These are phyloP conservation scores for Synanceia verrucosa DNA, from an alignment of 2,797 vertebrate species.

Conservation along the genomic window DNA sequence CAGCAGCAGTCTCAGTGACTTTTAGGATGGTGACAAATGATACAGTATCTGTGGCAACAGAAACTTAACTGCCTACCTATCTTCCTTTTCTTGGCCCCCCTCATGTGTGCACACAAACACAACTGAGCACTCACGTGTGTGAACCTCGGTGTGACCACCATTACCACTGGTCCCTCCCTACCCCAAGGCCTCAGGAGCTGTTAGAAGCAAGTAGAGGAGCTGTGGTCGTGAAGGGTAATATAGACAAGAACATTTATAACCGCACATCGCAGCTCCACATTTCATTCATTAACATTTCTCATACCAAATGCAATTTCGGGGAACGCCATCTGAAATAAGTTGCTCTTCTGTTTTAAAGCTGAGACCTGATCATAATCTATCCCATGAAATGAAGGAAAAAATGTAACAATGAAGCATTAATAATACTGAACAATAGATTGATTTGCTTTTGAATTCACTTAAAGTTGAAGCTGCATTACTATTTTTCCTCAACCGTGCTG, in stretches of 20 bases:
- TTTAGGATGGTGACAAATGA: slow-evolving; percentile 74
- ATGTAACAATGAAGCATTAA: not conserved
- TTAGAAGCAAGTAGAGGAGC: slow-evolving; percentile 5
- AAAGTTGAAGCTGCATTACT: not conserved
- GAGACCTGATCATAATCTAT: not conserved
- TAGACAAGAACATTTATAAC: slow-evolving; percentile 10
- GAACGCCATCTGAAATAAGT: not conserved
- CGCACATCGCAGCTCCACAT: not conserved
- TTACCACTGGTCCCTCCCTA: slow-evolving; percentile 54
- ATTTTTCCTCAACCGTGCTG: not conserved
- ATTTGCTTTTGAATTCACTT: not conserved
- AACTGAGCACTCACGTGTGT: slow-evolving; percentile 29
- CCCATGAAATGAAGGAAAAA: not conserved
- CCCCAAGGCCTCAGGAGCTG: not conserved
- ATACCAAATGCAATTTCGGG: not conserved
- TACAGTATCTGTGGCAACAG: slow-evolving; percentile 69
- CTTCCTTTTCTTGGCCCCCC: slow-evolving; percentile 17
- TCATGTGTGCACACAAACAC: slow-evolving; percentile 39
- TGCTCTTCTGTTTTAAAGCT: not conserved
- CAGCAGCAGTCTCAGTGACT: slow-evolving; percentile 63
- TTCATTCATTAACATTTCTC: not conserved
- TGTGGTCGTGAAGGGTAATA: slow-evolving; percentile 23
- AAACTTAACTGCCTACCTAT: slow-evolving; percentile 55
- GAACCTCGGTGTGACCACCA: slow-evolving; percentile 68
- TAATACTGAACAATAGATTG: not conserved